phyloP scores from a whole-genome alignment of 1,140 invertebrate genomes.

The Neodiprion lecontei region DNA sequence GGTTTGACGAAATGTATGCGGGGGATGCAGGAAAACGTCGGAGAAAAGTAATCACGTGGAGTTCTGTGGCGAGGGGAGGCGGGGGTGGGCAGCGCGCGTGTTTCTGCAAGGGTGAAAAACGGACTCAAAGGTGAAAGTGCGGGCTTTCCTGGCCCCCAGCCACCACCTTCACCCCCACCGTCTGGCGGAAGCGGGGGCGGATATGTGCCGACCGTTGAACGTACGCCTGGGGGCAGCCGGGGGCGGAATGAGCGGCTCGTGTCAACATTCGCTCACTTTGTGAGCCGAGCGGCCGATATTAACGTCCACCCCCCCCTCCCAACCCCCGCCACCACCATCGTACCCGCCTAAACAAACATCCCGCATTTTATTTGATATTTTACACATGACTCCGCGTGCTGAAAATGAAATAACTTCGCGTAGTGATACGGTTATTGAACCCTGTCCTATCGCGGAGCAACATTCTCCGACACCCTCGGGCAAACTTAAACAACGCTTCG shows the following conservation, averaged over 20 bases:
- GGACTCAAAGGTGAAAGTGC: neutral
- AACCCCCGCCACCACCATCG: neutral
- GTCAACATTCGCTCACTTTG: constrained; percentile 60
- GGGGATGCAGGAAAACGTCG: neutral
- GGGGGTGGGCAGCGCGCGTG: constrained; percentile 10
- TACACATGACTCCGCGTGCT: neutral
- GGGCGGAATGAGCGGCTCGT: constrained; percentile 49
- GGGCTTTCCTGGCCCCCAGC: neutral
- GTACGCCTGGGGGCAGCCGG: neutral
- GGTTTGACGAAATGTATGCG: too few species aligned
- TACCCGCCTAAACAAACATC: constrained; percentile 1
- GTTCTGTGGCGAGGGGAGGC: neutral
- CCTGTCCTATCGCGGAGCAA: neutral
- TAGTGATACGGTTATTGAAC: constrained; percentile 5
- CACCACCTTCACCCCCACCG: neutral
- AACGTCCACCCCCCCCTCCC: constrained; percentile 42
- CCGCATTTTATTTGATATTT: constrained; percentile 3
- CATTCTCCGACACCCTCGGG: neutral
- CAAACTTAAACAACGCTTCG: neutral
- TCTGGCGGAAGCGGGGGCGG: too few species aligned
- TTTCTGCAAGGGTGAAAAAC: constrained; percentile 17
- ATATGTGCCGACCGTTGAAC: neutral
- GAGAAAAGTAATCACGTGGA: constrained; percentile 37
- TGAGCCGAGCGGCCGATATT: constrained; percentile 50
- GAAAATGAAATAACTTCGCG: constrained; percentile 6